Base-by-base conservation (phyloP, 2,888 invertebrate genomes). In the Girardia tigrina region DNA sequence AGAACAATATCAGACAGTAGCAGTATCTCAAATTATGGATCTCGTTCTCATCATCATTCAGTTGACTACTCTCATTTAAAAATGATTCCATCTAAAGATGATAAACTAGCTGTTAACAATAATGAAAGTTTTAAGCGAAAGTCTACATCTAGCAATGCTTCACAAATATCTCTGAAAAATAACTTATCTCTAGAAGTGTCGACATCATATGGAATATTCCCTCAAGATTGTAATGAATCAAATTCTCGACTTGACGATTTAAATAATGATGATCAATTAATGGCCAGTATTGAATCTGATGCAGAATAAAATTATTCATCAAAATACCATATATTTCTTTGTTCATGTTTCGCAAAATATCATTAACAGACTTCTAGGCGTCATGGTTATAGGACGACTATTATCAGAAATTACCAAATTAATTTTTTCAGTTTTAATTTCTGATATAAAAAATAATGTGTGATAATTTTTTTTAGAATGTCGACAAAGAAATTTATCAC, bases 281-380 rank as follows among this genome's bases (percentile, higher is more conserved):
- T 56, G 56, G 56, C 56, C 56, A 56, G 56, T 56, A 56, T 56
- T 56, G 56, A 56, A 16, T 56, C 56, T n/a, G 56, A 56, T 56
- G 56, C 56, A 20, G 56, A 56, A 56, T 56, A 56, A 56, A 8
- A 56, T 56, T 2, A 4, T 12, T 56, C 20, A 56, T 20, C 23
- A 20, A 20, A 56, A 20, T 23, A 56, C n/a, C n/a, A 8, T 56
- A 20, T 56, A 56, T 56, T 56, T 4, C 56, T 56, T 56, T 56
- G n/a, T 56, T 56, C 56, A 56, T 56, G 2, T 56, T 8, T 6
- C n/a, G 23, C 56, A 56, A 2, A 56, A 56, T 56, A 56, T 56
- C 56, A 56, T 56, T 56, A 16, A 56, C n/a, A n/a, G 23, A 56
- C n/a, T 56, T n/a, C 23, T 56, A 56, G 56, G n/a, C 4, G 23